These are phyloP conservation scores for Graphium colonna DNA, from an alignment of 2,888 invertebrate species.

Conservation along the genomic window DNA sequence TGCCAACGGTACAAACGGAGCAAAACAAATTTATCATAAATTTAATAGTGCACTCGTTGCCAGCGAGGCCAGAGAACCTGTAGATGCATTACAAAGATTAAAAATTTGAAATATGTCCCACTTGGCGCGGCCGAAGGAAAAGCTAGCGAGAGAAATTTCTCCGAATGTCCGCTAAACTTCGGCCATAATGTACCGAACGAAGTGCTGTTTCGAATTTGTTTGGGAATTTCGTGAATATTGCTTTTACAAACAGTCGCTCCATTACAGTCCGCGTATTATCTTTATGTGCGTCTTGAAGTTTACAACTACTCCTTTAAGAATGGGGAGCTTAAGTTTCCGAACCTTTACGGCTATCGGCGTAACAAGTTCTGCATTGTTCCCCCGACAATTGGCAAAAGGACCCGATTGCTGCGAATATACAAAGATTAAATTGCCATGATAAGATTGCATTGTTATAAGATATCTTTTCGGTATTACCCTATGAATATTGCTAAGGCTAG, in stretches of 20 bases:
- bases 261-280: constrained; percentile 3
- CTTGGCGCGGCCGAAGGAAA: not conserved
- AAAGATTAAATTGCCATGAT: not conserved
- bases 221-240: constrained; percentile 10
- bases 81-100: constrained; percentile 22
- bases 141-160: not conserved
- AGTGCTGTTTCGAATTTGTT: constrained; percentile 15
- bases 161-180: constrained; percentile 11
- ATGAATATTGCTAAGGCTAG: no score
- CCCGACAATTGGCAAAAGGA: no score
- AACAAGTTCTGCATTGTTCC: not conserved
- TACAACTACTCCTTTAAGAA: not conserved
- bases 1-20: constrained; percentile 6
- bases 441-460: not conserved
- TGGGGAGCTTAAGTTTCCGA: not conserved
- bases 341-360: not conserved
- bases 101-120: constrained; percentile 16
- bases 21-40: constrained; percentile 9
- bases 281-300: not conserved
- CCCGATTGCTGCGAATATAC: not conserved
- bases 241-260: not conserved
- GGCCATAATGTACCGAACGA: constrained; percentile 9
- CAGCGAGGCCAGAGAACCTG: constrained; percentile 12
- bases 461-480: not conserved
- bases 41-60: constrained; percentile 13